Base-by-base conservation (phyloP, 1,140 invertebrate genomes). In the Chrysoperla carnea region DNA sequence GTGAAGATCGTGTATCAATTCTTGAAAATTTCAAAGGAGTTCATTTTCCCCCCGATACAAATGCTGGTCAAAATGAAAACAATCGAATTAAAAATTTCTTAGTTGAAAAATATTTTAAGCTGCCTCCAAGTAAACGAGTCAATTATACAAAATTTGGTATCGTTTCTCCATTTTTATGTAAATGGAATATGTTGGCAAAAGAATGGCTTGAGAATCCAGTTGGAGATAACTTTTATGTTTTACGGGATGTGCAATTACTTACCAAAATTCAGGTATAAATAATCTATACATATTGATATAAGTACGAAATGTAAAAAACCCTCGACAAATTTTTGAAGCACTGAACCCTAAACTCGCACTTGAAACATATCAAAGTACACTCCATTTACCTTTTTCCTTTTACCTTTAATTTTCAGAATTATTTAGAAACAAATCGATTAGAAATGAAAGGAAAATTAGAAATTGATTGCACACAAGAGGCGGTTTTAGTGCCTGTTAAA, bases 101-200 rank as follows among this genome's bases (percentile, higher is more conserved):
- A 6, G 66, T 47, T 40, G 62, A 68, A 12, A 68, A 68, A 52
- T 80, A 80, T 65, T 85, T 84, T 49, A 72, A 58, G 40, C 60
- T 70, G 49, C 88, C 90, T 35, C 84, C 88, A 8, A 82, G 83
- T 47, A 90, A 86, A 64, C 65, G 89, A 47, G 72, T 76, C 0
- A 93, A 92, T 60, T 92, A 76, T 56, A 63, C 67, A 1, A 91
- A 85, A 59, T 62, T 88, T 33, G 75, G 74, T 8, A 73, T 88
- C 29, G 59, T 64, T 8, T 77, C 74, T 55, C 88, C 90, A 8
- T 92, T 91, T 55, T 56, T 56, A 35, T 80, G 71, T 48, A 75
- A 79, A 29, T 93, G 84, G 83, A 58, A 62, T 23, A 53, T 71
- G 36, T 60, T 91, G 8, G 51, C 81, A 36, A 69, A 67, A 28